These are phyloP conservation scores for Theropithecus gelada DNA, from an alignment of 2,113 vertebrate species.

Conservation along the genomic window DNA sequence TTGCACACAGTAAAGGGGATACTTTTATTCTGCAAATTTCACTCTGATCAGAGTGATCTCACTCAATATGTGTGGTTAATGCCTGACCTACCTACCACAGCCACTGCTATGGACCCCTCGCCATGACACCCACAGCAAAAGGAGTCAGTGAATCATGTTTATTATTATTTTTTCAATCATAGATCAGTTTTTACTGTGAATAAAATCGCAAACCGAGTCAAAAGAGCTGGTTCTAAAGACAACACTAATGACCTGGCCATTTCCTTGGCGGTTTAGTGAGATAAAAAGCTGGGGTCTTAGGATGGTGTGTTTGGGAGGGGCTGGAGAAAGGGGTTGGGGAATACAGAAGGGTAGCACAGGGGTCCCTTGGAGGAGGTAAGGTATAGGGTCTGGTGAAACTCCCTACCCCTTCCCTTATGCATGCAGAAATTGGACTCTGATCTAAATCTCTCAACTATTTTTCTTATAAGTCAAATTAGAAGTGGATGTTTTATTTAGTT, in stretches of 20 bases:
- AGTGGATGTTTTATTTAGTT: background rate
- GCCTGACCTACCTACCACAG: background rate
- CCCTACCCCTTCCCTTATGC: background rate
- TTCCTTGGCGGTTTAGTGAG: background rate
- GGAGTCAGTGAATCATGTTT: background rate
- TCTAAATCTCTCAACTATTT: background rate
- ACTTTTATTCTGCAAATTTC: background rate
- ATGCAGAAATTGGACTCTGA: background rate
- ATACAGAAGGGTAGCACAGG: fast-evolving
- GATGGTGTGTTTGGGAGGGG: fast-evolving
- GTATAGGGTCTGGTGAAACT: background rate
- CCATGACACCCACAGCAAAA: background rate
- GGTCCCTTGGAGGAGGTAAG: no score
- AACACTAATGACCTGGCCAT: background rate
- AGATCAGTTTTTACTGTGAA: background rate
- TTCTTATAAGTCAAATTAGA: background rate
- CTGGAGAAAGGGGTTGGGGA: no score
- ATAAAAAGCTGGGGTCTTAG: background rate
- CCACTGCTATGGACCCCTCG: background rate
- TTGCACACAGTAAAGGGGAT: background rate
- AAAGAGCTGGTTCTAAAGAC: background rate
- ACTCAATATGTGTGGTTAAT: background rate
- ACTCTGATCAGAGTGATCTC: background rate
- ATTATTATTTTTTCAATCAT: no score
- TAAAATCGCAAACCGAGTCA: background rate